Evolutionary conservation across 2,888 invertebrate species (phyloP).

Genomic region (Noctua janthe): DNA sequence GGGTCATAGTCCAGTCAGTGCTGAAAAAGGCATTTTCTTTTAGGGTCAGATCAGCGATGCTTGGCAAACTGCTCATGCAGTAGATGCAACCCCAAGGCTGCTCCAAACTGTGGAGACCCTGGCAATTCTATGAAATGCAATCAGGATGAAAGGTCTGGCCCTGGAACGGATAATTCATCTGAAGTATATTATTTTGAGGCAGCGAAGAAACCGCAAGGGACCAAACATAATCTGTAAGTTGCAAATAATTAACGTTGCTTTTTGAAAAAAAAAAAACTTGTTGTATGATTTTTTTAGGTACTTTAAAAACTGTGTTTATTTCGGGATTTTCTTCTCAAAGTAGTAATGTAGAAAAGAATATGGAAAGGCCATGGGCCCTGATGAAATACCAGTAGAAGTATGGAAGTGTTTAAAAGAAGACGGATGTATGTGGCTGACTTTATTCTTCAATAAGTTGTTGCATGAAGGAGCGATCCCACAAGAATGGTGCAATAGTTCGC

Average conservation of each 20-base stretch:
- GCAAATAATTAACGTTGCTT: too few species aligned
- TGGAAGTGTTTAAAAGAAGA: too few species aligned
- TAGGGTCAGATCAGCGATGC: conserved; percentile 64
- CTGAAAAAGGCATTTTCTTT: background rate
- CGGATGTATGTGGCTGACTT: too few species aligned
- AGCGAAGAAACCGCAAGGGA: background rate
- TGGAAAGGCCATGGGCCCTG: too few species aligned
- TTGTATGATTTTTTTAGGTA: background rate
- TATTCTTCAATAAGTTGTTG: too few species aligned
- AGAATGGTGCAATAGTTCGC: too few species aligned
- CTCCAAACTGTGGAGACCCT: conserved; percentile 72
- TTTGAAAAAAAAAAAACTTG: background rate
- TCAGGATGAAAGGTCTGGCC: conserved; percentile 12
- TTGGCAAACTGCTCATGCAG: conserved; percentile 71
- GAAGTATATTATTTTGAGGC: background rate
- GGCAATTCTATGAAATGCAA: conserved; percentile 68
- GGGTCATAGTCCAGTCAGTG: background rate
- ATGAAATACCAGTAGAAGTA: too few species aligned
- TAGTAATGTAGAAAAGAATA: too few species aligned
- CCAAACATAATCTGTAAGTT: conserved; percentile 1
- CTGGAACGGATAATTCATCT: background rate
- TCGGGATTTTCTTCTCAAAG: background rate
- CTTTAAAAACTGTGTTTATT: background rate
- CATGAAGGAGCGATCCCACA: too few species aligned
- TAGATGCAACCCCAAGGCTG: conserved; percentile 63